Evolutionary conservation across 2,797 vertebrate species (phyloP).

Genomic region (Acrossocheilus fasciatus): DNA sequence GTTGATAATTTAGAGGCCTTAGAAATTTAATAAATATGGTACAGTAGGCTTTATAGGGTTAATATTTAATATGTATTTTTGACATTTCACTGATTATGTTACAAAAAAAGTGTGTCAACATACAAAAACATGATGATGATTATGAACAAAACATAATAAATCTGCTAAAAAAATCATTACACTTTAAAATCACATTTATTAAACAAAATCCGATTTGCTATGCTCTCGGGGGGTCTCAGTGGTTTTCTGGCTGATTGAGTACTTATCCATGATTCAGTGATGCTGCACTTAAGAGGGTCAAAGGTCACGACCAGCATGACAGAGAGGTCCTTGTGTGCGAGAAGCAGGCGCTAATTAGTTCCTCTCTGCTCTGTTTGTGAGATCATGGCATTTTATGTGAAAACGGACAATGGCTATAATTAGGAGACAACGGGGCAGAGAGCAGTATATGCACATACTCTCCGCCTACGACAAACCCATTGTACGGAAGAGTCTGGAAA

Average conservation of each 20-base stretch:
- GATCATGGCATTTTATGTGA: constrained; percentile 54
- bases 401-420: constrained; percentile 46
- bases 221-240: constrained; percentile 33
- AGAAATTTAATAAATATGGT: not conserved
- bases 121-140: not conserved
- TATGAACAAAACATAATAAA: not conserved
- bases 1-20: not conserved
- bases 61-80: not conserved
- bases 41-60: not conserved
- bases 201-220: not conserved
- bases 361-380: constrained; percentile 38
- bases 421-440: constrained; percentile 28
- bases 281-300: constrained; percentile 56
- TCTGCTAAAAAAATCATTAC: not conserved
- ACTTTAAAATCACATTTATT: not conserved
- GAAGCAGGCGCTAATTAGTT: constrained; percentile 45
- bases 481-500: constrained; percentile 16
- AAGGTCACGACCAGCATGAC: constrained; percentile 47
- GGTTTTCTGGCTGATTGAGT: constrained; percentile 47
- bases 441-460: constrained; percentile 8
- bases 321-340: constrained; percentile 43
- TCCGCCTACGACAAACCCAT: constrained; percentile 19
- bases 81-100: not conserved
- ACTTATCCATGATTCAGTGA: constrained; percentile 48
- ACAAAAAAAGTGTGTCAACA: not conserved